phyloP scores from a whole-genome alignment of 2,888 invertebrate genomes.

The Synanthedon formicaeformis region DNA sequence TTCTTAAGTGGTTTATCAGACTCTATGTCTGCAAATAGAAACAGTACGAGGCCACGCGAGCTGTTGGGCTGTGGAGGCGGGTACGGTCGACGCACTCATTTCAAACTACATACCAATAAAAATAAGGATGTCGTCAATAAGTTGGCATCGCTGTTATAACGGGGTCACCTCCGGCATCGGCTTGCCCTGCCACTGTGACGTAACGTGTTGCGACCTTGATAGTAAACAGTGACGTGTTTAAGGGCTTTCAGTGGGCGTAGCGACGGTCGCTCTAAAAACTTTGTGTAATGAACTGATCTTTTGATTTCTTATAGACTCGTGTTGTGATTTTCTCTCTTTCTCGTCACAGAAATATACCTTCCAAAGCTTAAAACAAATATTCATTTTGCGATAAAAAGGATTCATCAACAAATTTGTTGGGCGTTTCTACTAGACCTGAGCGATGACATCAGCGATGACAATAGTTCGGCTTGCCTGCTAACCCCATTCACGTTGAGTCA shows the following conservation, averaged over 20 bases:
- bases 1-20: conserved; percentile 9
- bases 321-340: too few species aligned
- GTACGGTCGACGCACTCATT: conserved; percentile 60
- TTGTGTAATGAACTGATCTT: too few species aligned
- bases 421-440: too few species aligned
- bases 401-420: too few species aligned
- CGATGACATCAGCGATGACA: too few species aligned
- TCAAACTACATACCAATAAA: conserved; percentile 57
- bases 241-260: neutral
- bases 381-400: too few species aligned
- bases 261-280: too few species aligned
- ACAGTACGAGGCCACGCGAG: conserved; percentile 59
- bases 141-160: conserved; percentile 55
- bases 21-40: conserved; percentile 15
- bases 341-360: too few species aligned
- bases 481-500: too few species aligned
- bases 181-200: conserved; percentile 22
- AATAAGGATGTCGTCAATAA: conserved; percentile 70
- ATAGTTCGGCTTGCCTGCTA: too few species aligned
- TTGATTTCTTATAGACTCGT: too few species aligned
- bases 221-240: conserved; percentile 1
- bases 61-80: conserved; percentile 43
- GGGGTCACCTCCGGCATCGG: conserved; percentile 48
- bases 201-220: conserved; percentile 14
- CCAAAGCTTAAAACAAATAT: too few species aligned